These are phyloP conservation scores for Hirtodrosophila histrioides DNA, from an alignment of 2,888 invertebrate species.

Conservation along the genomic window DNA sequence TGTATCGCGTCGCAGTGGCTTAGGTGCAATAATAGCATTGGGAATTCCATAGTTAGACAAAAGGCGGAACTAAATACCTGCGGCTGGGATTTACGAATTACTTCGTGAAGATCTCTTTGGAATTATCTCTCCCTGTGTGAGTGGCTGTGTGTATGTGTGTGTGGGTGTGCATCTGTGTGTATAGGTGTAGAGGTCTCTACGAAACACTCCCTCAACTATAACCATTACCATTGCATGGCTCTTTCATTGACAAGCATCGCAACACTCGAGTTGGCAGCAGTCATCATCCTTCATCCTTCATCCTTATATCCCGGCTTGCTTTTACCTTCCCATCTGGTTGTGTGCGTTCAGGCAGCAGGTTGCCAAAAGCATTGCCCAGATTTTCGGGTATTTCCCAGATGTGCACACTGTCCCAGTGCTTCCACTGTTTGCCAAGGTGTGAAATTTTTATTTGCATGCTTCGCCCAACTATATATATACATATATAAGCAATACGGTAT, in stretches of 20 bases:
- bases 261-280: neutral
- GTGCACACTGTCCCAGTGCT: slow-evolving; percentile 6
- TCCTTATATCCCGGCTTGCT: slow-evolving; percentile 8
- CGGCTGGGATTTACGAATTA: slow-evolving; percentile 79
- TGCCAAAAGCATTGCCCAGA: slow-evolving; percentile 5
- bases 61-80: slow-evolving; percentile 81
- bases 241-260: neutral
- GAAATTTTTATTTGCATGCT: slow-evolving; percentile 80
- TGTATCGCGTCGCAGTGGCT: slow-evolving; percentile 52
- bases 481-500: slow-evolving; percentile 39
- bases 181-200: neutral
- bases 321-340: slow-evolving; percentile 27
- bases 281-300: slow-evolving; percentile 1
- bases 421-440: slow-evolving; percentile 54
- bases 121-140: neutral
- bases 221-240: slow-evolving; percentile 1
- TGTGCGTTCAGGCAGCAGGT: slow-evolving; percentile 35
- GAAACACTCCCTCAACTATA: slow-evolving; percentile 10
- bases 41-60: slow-evolving; percentile 75
- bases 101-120: slow-evolving; percentile 44
- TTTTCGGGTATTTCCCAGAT: slow-evolving; percentile 65
- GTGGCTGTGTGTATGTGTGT: slow-evolving; percentile 1
- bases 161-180: neutral
- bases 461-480: slow-evolving; percentile 15
- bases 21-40: slow-evolving; percentile 80